phyloP scores from a whole-genome alignment of 37 sponge, comb jelly and placozoan genomes.

The Cliona cf. orientalis region DNA sequence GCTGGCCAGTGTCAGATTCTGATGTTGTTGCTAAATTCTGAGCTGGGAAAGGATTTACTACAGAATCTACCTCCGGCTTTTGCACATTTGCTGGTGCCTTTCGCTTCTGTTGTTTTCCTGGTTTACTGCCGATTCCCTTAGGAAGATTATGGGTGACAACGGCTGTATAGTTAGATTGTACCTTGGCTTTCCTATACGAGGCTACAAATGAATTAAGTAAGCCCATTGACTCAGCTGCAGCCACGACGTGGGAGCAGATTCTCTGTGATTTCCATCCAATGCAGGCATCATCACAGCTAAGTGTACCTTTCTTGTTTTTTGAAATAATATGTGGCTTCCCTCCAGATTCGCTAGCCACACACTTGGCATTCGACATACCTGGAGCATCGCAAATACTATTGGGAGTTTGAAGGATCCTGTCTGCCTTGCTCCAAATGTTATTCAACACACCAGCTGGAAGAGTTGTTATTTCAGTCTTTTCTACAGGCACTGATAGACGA shows the following conservation, averaged over 20 bases:
- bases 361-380: background rate
- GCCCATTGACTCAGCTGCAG: background rate
- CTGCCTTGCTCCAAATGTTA: background rate
- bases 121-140: background rate
- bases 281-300: background rate
- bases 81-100: background rate
- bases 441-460: background rate
- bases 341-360: background rate
- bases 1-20: background rate
- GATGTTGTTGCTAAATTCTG: background rate
- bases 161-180: background rate
- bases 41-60: background rate
- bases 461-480: background rate
- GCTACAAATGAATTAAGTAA: background rate
- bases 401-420: background rate
- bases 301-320: background rate
- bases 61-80: background rate
- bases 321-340: background rate
- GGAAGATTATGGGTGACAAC: background rate
- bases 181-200: background rate
- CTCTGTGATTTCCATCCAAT: background rate
- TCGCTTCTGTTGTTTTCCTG: background rate
- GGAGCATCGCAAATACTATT: background rate
- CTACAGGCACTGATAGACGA: background rate
- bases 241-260: background rate